A percentile compares a stretch with the other conserved stretches of the same genome.
Evolutionary conservation across 2,888 invertebrate species (phyloP).

Genomic region (Liopterus haemorrhoidalis): DNA sequence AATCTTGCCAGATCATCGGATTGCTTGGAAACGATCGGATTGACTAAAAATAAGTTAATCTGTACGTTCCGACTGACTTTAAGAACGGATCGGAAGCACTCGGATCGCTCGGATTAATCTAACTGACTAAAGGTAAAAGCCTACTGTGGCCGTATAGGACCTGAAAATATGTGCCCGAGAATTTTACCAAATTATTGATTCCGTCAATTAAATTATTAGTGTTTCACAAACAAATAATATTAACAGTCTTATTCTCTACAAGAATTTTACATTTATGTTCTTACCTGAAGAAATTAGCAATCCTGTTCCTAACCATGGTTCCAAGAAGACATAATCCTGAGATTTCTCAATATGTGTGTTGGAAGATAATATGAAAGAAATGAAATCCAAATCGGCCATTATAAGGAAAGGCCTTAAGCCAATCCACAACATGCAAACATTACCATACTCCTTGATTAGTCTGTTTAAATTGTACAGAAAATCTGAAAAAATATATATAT

Average conservation of each 20-base stretch:
- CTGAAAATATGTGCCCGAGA: not conserved
- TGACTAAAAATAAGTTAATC: no score
- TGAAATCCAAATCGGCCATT: conserved; percentile 28
- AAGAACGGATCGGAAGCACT: no score
- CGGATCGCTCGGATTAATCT: no score
- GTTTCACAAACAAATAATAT: not conserved
- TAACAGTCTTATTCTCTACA: not conserved
- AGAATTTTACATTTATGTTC: conserved; percentile 15
- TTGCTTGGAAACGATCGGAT: no score
- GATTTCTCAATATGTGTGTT: conserved; percentile 38
- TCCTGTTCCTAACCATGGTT: conserved; percentile 42
- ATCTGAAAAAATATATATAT: conserved; percentile 24
- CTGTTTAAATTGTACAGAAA: conserved; percentile 21
- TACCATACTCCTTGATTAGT: conserved; percentile 26
- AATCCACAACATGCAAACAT: conserved; percentile 21
- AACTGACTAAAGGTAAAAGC: no score
- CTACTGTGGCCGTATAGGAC: no score
- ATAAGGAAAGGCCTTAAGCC: conserved; percentile 23
- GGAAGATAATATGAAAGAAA: conserved; percentile 37
- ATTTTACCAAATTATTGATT: not conserved
- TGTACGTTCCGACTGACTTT: no score
- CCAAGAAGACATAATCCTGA: conserved; percentile 38
- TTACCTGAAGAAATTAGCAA: conserved; percentile 41
- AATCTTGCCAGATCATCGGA: no score
- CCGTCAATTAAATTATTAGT: not conserved